Percentiles rank a stretch among this genome's conserved stretches.
Conservation (phyloP, 1,140 invertebrate genomes). For the Drosophila sp. region DNA sequence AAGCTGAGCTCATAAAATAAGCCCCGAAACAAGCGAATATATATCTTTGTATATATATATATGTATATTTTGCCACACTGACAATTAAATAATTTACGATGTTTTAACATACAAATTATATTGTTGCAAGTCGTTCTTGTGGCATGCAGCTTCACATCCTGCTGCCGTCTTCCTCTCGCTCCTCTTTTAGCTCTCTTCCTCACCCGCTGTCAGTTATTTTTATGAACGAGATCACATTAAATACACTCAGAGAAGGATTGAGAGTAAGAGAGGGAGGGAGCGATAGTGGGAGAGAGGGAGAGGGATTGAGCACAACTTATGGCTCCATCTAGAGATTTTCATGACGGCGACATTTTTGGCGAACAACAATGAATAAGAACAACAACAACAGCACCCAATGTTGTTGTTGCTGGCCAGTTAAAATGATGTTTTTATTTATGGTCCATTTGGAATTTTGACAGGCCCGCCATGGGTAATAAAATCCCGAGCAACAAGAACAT, state of each 20-base stretch:
- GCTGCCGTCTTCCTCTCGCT: not conserved
- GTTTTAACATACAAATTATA: conserved; percentile 84
- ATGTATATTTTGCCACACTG: conserved; percentile 59
- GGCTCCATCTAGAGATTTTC: conserved; percentile 67
- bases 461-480: conserved; percentile 73
- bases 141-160: conserved; percentile 47
- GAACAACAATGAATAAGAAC: conserved; percentile 41
- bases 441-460: conserved; percentile 83
- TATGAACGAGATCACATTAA: conserved; percentile 48
- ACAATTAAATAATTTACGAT: conserved; percentile 84
- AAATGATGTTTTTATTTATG: conserved; percentile 84
- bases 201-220: conserved; percentile 65
- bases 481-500: conserved; percentile 43
- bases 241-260: conserved; percentile 37
- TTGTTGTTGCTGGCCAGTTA: conserved; percentile 15
- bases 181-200: not conserved
- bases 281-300: not conserved
- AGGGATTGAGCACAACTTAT: conserved; percentile 45
- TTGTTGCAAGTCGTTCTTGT: conserved; percentile 67
- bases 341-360: conserved; percentile 66
- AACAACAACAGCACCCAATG: conserved; percentile 21
- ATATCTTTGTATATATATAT: not conserved
- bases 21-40: not conserved
- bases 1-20: conserved; percentile 52
- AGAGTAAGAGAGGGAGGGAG: not conserved